Evolutionary conservation across 2,797 vertebrate species (phyloP), one percentile per base, ranked within the genome.

Genomic region (Chanos chanos): DNA sequence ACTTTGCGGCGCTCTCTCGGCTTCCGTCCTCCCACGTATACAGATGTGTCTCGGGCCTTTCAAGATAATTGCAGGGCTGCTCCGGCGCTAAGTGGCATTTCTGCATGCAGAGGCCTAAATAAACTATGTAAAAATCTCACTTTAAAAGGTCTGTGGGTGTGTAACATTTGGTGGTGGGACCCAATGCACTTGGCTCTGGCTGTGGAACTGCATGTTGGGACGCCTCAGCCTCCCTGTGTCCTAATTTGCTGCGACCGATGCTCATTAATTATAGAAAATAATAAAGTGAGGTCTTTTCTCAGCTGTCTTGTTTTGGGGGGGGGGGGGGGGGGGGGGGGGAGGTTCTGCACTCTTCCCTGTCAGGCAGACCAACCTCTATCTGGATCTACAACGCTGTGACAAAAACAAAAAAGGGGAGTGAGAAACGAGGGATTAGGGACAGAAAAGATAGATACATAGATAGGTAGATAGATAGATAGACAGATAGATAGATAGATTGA

Each of bases 191-290:
- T 43, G 24, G 43, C 58, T 73, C 62, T 34, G 25, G 75, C 75
- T 78, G 72, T 58, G 2, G 65, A 77, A 72, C 63, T 43, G 65
- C 73, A 48, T 71, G 47, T 77, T 73, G 77, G 73, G 74, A 85
- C 68, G 65, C 79, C 78, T 84, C 78, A 79, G 73, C 66, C 75
- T 77, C 63, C 60, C 76, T 85, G 77, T 75, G 75, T 79, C 77
- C 81, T 85, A 83, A 85, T 86, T 86, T 81, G 81, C 79, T 79
- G 75, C 19, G 81, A 86, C 81, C 59, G 77, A 78, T 75, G 44
- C 82, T 88, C 81, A 88, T 90, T 86, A 89, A 88, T 88, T 88
- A 88, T 87, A 84, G 86, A 90, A 85, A 81, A 85, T 86, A 86
- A 87, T 88, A 87, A 89, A 90, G 81, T 79, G 83, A 79, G 80